Base-by-base conservation (phyloP, 2,113 vertebrate species). In the Neopipo cinnamomea region DNA sequence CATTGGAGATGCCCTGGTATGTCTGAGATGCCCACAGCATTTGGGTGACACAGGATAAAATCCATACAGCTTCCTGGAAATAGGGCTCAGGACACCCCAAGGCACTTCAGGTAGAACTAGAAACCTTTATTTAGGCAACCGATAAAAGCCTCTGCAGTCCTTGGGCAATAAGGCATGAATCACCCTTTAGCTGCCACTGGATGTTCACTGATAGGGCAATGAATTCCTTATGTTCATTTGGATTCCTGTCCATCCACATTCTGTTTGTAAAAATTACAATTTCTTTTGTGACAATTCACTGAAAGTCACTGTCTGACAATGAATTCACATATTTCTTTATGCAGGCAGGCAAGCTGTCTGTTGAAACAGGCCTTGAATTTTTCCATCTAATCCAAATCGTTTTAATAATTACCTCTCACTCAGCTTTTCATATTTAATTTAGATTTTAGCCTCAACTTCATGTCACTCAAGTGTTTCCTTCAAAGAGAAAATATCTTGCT, bases 361-460 rank as follows among this genome's bases (percentile, higher is more conserved):
- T 33, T 83, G 89, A 95, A 97, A 87, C 18, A 75, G 49, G 41
- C 59, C 62, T 77, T 91, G 82, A 92, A 96, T 94, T 75, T 81
- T 71, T 91, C 68, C 28, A 67, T 62, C 86, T 94, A 85, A 94
- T 95, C 44, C 61, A 96, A 97, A 91, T 96, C 6, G 96, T 90
- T 96, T 96, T 79, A 93, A 93, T 96, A 95, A 97, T 95, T 95
- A 83, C 58, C 76, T 91, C 79, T 95, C 81, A 61, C 31, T 62
- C 62, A 89, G 73, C n/a, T 95, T 97, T 97, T 96, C 85, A 74
- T 58, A 77, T 83, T 95, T 95, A 89, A 95, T 95, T 96, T 94
- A 72, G 92, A 95, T 96, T 97, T 91, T 91, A 93, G 75, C 44
- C 44, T 95, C 88, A 96, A 75, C 52, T 56, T 65, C 52, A 77